These are phyloP conservation scores for Atherix ibis DNA, from an alignment of 2,888 invertebrate genomes.

Conservation along the genomic window DNA sequence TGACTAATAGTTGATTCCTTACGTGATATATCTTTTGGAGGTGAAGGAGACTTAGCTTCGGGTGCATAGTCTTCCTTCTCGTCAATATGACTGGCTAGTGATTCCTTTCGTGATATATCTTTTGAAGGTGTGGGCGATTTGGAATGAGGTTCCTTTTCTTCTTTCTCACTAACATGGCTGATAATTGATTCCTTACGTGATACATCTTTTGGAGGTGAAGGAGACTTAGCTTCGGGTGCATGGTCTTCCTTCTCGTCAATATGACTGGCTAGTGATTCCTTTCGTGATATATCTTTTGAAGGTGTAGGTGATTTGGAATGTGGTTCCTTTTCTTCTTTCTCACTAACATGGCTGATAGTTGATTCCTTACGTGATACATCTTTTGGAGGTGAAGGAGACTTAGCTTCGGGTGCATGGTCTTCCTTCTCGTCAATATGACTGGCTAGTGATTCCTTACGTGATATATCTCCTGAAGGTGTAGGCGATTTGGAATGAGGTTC, in stretches of 20 bases:
- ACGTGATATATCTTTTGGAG: not conserved
- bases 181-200: constrained; percentile 7
- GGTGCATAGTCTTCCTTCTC: constrained; percentile 9
- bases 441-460: constrained; percentile 9
- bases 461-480: too few relatives aligned
- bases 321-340: not conserved
- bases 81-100: constrained; percentile 10
- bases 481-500: too few relatives aligned
- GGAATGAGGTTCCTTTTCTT: too few relatives aligned
- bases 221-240: too few relatives aligned
- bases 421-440: constrained; percentile 6
- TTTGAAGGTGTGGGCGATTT: too few relatives aligned
- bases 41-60: too few relatives aligned
- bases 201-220: too few relatives aligned
- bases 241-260: constrained; percentile 10
- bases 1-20: too few relatives aligned
- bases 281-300: constrained; percentile 19
- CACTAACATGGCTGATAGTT: too few relatives aligned
- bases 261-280: constrained; percentile 14
- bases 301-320: not conserved
- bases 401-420: not conserved
- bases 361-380: too few relatives aligned
- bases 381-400: constrained; percentile 1
- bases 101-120: constrained; percentile 3
- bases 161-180: too few relatives aligned